Conservation (phyloP, 2,888 invertebrate species). For the Meghimatium bilineatum region DNA sequence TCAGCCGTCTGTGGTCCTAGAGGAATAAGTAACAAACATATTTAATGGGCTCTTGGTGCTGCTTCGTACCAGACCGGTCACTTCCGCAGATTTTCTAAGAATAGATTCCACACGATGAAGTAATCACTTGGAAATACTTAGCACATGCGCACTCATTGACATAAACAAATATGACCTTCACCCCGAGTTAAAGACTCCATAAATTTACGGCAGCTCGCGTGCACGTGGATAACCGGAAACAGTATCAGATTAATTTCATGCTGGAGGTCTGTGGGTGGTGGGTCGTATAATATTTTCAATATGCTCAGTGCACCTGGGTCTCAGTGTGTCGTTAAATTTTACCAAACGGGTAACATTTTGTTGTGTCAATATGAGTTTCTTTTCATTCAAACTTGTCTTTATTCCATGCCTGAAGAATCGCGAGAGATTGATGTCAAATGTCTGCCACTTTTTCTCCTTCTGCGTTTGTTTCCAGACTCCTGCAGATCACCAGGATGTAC, state of each 20-base stretch:
- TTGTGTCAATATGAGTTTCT: too few relatives aligned
- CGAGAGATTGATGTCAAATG: too few relatives aligned
- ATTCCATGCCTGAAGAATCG: too few relatives aligned
- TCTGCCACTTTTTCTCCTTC: too few relatives aligned
- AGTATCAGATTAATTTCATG: background rate
- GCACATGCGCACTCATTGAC: background rate
- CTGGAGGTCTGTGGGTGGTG: background rate
- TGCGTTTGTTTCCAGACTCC: too few relatives aligned
- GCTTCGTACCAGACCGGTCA: too few relatives aligned
- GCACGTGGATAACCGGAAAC: background rate
- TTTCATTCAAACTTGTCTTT: too few relatives aligned
- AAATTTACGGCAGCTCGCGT: background rate
- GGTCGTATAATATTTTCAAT: background rate
- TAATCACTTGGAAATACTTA: background rate
- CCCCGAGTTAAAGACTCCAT: background rate
- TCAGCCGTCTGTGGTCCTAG: too few relatives aligned
- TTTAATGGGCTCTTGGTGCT: too few relatives aligned
- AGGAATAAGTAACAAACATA: too few relatives aligned
- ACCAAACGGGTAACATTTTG: background rate
- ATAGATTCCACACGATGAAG: background rate
- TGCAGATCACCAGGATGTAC: too few relatives aligned
- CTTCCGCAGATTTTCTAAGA: too few relatives aligned
- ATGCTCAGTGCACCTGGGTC: background rate
- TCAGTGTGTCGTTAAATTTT: background rate
- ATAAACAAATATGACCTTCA: background rate